These are phyloP conservation scores for Chiroxiphia lanceolata DNA, from an alignment of 2,797 vertebrate genomes.

Conservation along the genomic window DNA sequence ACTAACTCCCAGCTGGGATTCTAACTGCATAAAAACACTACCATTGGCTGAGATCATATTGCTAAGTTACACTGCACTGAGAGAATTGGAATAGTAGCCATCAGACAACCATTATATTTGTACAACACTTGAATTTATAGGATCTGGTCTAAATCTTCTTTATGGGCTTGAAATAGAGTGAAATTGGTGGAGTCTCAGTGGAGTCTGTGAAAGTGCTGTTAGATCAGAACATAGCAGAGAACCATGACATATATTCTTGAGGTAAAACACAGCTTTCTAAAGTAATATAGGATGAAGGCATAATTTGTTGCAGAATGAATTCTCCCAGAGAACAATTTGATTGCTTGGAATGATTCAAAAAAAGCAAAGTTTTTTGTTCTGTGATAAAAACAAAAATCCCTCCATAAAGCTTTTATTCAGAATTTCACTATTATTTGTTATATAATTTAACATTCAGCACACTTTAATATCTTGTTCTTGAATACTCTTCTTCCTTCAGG, in stretches of 20 bases:
- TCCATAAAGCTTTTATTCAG: background rate
- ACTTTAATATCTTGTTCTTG: background rate
- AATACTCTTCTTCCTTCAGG: background rate
- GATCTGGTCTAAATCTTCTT: slow-evolving; percentile 42
- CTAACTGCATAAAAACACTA: background rate
- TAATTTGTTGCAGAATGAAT: slow-evolving; percentile 7
- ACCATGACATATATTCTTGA: background rate
- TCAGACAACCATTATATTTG: slow-evolving; percentile 1
- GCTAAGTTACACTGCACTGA: background rate
- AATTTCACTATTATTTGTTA: background rate
- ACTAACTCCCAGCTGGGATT: background rate
- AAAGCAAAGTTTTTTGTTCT: background rate
- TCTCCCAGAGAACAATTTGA: background rate
- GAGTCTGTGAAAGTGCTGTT: background rate
- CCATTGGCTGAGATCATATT: background rate
- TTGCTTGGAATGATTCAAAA: background rate
- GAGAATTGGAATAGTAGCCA: background rate
- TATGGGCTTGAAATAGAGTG: background rate
- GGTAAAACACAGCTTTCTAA: background rate
- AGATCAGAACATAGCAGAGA: background rate
- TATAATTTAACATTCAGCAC: background rate
- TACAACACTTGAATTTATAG: slow-evolving; percentile 11
- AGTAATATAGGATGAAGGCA: background rate
- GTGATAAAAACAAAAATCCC: background rate
- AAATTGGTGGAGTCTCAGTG: background rate